A percentile compares a stretch with the other conserved stretches of the same genome.
These are phyloP conservation scores for Montipora capricornis DNA, from an alignment of 64 coral and sea anemone genomes.

Conservation along the genomic window DNA sequence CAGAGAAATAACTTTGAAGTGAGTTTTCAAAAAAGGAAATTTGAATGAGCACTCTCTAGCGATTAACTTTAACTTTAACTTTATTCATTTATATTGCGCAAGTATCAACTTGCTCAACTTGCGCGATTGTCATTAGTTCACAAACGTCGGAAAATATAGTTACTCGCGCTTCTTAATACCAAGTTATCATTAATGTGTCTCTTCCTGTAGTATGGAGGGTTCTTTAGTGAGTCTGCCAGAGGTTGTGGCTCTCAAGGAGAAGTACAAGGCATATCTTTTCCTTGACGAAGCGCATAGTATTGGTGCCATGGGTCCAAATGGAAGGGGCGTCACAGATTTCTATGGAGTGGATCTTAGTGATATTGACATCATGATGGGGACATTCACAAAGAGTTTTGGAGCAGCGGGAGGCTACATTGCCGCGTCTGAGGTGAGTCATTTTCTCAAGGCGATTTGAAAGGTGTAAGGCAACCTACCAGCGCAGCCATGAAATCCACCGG, in stretches of 20 bases:
- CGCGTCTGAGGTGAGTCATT: constrained; percentile 67
- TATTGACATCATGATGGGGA: constrained; percentile 99
- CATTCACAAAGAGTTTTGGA: constrained; percentile 98
- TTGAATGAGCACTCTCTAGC: too few species aligned
- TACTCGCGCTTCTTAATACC: too few species aligned
- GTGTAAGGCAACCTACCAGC: too few species aligned
- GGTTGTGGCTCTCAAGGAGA: constrained; percentile 93
- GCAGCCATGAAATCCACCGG: too few species aligned
- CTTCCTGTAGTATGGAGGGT: constrained; percentile 88
- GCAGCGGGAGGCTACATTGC: constrained; percentile 97
- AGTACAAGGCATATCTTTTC: constrained; percentile 97
- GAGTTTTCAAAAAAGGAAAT: too few species aligned
- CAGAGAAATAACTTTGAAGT: too few species aligned
- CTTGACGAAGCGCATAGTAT: constrained; percentile 99
- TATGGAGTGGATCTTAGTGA: constrained; percentile 88
- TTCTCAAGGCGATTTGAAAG: too few species aligned
- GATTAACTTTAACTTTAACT: too few species aligned
- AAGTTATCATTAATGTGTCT: not conserved
- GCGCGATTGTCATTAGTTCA: too few species aligned
- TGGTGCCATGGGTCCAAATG: constrained; percentile 90
- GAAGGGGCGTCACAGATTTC: constrained; percentile 90
- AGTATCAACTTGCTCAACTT: too few species aligned
- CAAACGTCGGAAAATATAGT: too few species aligned
- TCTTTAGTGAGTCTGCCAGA: constrained; percentile 95
- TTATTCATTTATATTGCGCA: too few species aligned